These are phyloP conservation scores for Amazona guildingii DNA, from an alignment of 2,113 vertebrate species.

Conservation along the genomic window DNA sequence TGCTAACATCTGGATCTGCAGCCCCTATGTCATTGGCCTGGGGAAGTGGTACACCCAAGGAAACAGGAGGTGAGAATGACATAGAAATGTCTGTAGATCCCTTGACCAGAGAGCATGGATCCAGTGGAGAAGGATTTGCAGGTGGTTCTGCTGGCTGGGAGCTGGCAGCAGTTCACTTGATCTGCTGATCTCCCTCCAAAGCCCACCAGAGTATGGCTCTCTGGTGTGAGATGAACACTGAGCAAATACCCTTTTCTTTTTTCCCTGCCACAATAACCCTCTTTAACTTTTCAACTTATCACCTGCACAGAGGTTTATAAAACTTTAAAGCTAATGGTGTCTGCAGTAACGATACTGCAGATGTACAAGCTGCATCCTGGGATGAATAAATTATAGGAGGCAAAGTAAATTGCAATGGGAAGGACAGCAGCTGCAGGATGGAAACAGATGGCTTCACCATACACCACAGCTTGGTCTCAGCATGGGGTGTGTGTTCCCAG, in stretches of 20 bases:
- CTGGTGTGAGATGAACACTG: slow-evolving; percentile 16
- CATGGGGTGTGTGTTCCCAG: background rate
- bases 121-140: background rate
- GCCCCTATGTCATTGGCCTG: background rate
- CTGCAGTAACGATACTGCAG: slow-evolving; percentile 65
- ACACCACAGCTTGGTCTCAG: background rate
- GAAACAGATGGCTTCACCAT: background rate
- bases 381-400: slow-evolving; percentile 68
- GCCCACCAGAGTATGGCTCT: background rate
- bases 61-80: background rate
- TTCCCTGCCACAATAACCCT: slow-evolving; percentile 44
- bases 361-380: slow-evolving; percentile 65
- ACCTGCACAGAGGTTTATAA: slow-evolving; percentile 60
- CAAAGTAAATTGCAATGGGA: slow-evolving; percentile 35
- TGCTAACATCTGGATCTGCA: background rate
- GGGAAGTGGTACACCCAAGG: background rate
- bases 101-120: background rate
- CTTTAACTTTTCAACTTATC: slow-evolving; percentile 65
- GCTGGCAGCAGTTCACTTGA: background rate
- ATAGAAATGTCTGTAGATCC: background rate
- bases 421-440: slow-evolving; percentile 55
- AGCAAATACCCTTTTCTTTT: slow-evolving; percentile 6
- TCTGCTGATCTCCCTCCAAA: background rate
- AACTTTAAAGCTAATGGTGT: slow-evolving; percentile 59
- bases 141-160: background rate